Base-by-base conservation (phyloP, 2,113 vertebrate species). In the Chloropsis cyanopogon region DNA sequence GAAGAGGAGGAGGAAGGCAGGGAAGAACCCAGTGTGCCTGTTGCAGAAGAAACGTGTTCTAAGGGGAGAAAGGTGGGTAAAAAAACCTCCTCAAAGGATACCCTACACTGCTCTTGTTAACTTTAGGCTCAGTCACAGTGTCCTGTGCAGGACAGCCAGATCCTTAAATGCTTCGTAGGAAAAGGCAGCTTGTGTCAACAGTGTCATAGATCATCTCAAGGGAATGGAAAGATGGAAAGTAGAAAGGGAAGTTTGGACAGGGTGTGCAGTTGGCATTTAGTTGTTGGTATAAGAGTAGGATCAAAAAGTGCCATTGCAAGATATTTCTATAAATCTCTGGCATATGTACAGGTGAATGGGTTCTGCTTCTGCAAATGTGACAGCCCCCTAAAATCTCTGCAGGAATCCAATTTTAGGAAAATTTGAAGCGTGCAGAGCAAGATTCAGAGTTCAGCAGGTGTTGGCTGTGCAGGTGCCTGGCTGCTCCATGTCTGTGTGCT, bases 41-140 rank as follows among this genome's bases (percentile, higher is more conserved):
- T 24, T 31, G 97, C 97, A 13, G 95, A 97, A 22, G 97, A 97
- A 54, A 12, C 1, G 0, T 54, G 53, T 56, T 86, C n/a, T 26
- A 8, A 78, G 41, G 52, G 13, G 35, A 81, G 65, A 75, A 90
- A 96, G 65, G 88, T 93, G 31, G 44, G 64, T 68, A 12, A 59
- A 86, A 37, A 47, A 24, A 37, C 19, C 44, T 54, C 29, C 7
- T 41, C 26, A 19, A 25, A 57, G 29, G 24, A 3, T 49, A 14
- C 24, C 52, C 20, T 37, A 2, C 16, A 1, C 4, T 29, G 33
- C 60, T 81, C 5, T 18, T 46, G 12, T 60, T 41, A 24, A 49
- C 46, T 46, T 0, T 0, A 76, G 37, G 21, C 31, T 41, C 17
- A 31, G 15, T 31, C 7, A 7, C 31, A n/a, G 23, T 42, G 39